A percentile compares a stretch with the other conserved stretches of the same genome.
These are phyloP conservation scores for Dicentrarchus labrax DNA, from an alignment of 2,113 vertebrate genomes.

Conservation along the genomic window DNA sequence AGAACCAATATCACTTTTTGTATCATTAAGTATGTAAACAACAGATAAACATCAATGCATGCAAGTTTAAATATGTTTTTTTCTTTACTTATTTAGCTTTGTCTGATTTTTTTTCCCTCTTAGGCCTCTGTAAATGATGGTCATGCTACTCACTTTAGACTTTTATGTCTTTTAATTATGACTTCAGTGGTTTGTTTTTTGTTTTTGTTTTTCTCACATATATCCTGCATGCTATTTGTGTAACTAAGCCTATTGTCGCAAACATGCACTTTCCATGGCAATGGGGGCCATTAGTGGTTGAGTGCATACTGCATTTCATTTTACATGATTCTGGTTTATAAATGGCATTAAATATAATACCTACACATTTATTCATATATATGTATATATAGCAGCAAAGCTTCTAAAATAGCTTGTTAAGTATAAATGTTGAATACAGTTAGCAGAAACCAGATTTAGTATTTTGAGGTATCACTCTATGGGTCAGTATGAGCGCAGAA, in stretches of 20 bases:
- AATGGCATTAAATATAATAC: conserved; percentile 96
- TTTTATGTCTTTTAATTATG: conserved; percentile 64
- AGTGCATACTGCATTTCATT: conserved; percentile 89
- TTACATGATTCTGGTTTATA: conserved; percentile 90
- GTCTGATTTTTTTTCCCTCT: conserved; percentile 59
- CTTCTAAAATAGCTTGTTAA: conserved; percentile 95
- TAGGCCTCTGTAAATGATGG: conserved; percentile 81
- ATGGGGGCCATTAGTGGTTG: conserved; percentile 79
- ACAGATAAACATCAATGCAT: conserved; percentile 96
- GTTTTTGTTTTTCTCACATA: conserved; percentile 78
- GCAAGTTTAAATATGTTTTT: conserved; percentile 90
- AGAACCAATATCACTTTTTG: conserved; percentile 92
- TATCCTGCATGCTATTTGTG: conserved; percentile 95
- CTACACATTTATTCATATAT: conserved; percentile 84
- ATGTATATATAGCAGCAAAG: conserved; percentile 97
- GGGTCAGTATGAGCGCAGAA: conserved; percentile 94
- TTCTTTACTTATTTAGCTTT: conserved; percentile 53
- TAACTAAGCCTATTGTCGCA: conserved; percentile 83
- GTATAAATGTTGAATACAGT: conserved; percentile 92
- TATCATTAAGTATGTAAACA: conserved; percentile 89
- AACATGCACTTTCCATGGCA: conserved; percentile 92
- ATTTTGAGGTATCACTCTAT: conserved; percentile 97
- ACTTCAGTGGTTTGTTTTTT: conserved; percentile 66
- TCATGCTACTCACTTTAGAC: conserved; percentile 89
- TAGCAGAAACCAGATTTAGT: conserved; percentile 93